Conservation (phyloP, 2,113 vertebrate genomes). For the Illadopsis cleaveri region DNA sequence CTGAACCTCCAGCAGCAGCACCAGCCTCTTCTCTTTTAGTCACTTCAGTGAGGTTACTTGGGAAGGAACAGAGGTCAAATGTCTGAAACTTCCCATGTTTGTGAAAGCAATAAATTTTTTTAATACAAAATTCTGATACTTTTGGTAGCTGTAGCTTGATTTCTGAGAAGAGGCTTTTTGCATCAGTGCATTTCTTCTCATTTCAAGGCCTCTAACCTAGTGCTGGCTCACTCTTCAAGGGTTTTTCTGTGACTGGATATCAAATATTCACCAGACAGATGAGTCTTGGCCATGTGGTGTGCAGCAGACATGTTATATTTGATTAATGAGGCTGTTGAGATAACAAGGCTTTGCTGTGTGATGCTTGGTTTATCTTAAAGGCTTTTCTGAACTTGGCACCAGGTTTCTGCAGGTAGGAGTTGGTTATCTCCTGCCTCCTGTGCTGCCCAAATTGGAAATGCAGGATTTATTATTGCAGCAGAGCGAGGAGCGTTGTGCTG, state of each 20-base stretch:
- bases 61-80: neutral
- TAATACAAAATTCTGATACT: neutral
- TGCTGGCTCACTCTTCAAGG: neutral
- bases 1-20: neutral
- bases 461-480: neutral
- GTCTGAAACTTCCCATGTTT: neutral
- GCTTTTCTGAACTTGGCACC: neutral
- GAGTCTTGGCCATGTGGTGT: neutral
- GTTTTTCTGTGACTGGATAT: neutral
- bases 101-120: neutral
- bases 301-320: neutral
- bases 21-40: neutral
- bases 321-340: neutral
- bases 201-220: neutral
- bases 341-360: neutral
- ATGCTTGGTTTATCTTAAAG: neutral
- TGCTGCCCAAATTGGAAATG: neutral
- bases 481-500: neutral
- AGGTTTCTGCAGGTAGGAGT: neutral
- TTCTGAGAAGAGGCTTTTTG: neutral
- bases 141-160: neutral
- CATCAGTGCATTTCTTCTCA: neutral
- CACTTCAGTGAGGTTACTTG: neutral
- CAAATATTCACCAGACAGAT: neutral
- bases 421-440: neutral